phyloP scores from a whole-genome alignment of 1,140 invertebrate species.

The Saccostrea cuccullata region DNA sequence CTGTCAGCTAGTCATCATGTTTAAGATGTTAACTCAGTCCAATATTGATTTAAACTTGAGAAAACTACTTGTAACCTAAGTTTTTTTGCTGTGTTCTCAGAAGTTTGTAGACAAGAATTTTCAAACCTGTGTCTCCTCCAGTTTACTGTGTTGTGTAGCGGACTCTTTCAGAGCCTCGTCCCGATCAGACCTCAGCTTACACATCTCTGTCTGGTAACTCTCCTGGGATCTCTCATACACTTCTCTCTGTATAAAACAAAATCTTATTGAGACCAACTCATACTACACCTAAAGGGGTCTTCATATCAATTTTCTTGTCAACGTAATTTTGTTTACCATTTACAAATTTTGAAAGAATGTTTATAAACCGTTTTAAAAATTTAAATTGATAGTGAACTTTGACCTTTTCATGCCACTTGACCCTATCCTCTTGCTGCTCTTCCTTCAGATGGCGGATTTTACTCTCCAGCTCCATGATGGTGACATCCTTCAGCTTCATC shows the following conservation, averaged over 20 bases:
- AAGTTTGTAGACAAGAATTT: not conserved
- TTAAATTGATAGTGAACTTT: slow-evolving; percentile 11
- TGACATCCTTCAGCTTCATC: slow-evolving; percentile 65
- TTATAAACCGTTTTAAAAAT: not conserved
- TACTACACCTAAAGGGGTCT: not conserved
- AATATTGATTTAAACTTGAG: too few species aligned
- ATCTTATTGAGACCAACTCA: not conserved
- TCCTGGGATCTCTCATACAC: slow-evolving; percentile 66
- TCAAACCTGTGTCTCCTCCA: slow-evolving; percentile 44
- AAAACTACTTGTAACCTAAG: too few species aligned
- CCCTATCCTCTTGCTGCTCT: slow-evolving; percentile 63
- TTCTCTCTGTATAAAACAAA: slow-evolving; percentile 59
- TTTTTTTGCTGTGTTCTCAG: too few species aligned
- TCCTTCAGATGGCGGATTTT: slow-evolving; percentile 68
- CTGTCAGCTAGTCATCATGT: too few species aligned
- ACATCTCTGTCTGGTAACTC: slow-evolving; percentile 67
- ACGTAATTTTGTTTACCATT: not conserved
- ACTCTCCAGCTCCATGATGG: slow-evolving; percentile 67
- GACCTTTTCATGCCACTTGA: slow-evolving; percentile 69
- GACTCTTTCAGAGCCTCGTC: slow-evolving; percentile 58
- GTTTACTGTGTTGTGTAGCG: not conserved
- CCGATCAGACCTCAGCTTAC: slow-evolving; percentile 63
- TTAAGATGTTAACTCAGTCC: too few species aligned
- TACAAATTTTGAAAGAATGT: not conserved
- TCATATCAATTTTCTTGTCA: not conserved